Base-by-base conservation (phyloP, 2,797 vertebrate genomes). In the Phrynocephalus guinanensis region DNA sequence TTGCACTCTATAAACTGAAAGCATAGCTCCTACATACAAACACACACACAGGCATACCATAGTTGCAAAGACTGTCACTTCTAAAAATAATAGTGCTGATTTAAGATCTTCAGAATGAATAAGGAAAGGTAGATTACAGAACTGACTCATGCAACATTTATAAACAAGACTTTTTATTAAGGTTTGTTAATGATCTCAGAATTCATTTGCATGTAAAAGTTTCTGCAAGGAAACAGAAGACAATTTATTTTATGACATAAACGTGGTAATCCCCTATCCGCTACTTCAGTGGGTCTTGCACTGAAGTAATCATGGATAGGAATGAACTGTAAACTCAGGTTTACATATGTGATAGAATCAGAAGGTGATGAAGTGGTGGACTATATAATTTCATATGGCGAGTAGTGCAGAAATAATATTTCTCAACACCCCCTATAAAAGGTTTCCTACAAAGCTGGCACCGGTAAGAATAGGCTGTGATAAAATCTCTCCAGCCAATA, bases 51-150 rank as follows among this genome's bases (percentile, higher is more conserved):
- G 10, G n/a, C 28, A n/a, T 44, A 44, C 38, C 38, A 44, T 20
- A 28, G 52, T 13, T 56, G 52, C 52, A 56, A 56, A 56, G 52
- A 56, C 52, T 56, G 52, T 56, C 52, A 56, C 52, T 13, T 56
- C 52, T 56, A 11, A 56, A 56, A 56, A 56, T 56, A 56, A 56
- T 56, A 0, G 0, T 44, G 30, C 33, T 80, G 0, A 28, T 1
- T 33, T 52, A 3, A 26, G 71, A 33, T 82, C n/a, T 82, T 82
- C 0, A 66, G 79, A 82, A 68, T 75, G 16, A 70, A n/a, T 20
- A 16, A 33, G 72, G 88, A 0, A 16, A 48, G 18, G 28, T 2
- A 83, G 2, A 1, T 6, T 3, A 48, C 0, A 2, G 26, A 13
- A 3, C 16, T 0, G n/a, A 9, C 1, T 2, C 8, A 5, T 48